Evolutionary conservation across 2,888 invertebrate genomes (phyloP), one percentile per base, ranked within the genome.

Genomic region (Nymphalis c-album): DNA sequence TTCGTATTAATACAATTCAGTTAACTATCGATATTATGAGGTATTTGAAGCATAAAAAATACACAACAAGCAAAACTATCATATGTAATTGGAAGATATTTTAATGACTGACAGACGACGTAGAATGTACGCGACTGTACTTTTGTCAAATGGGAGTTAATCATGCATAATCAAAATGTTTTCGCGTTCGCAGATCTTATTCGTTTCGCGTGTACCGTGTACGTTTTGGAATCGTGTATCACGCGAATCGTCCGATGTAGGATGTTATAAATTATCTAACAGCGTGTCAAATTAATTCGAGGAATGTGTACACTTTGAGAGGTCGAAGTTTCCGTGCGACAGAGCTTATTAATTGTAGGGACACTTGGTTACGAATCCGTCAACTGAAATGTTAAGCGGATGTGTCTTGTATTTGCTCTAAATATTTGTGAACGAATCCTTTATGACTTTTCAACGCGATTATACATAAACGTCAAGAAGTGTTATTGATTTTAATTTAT

Each of bases 221-320:
- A 66, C 70, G 71, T 73, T 75, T 72, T 65, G 74, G 71, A 76
- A 72, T 73, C 50, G 79, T 79, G 80, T 81, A 84, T 84, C 57
- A 57, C 76, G 73, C 80, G 81, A 80, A 85, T 85, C 84, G 82
- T 74, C 76, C 78, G 77, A 72, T 77, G 87, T 88, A 88, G 92
- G 91, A 92, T 88, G 92, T 91, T 85, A 91, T 92, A 92, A 93
- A 92, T 93, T 91, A 92, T 86, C 87, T 83, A 86, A 87, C 87
- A 85, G 86, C 90, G 85, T 87, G 89, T 91, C 91, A 92, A 91
- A 93, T 92, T 92, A 92, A 92, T 92, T 87, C 87, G 82, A 83
- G 87, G 90, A 92, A 92, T 91, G 87, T 84, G 78, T 79, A 75
- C 77, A 76, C 82, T 81, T 80, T 82, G 85, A 85, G 79, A 80